These are phyloP conservation scores for Myrmecophaga tridactyla DNA, from an alignment of 2,113 vertebrate species.

Conservation along the genomic window DNA sequence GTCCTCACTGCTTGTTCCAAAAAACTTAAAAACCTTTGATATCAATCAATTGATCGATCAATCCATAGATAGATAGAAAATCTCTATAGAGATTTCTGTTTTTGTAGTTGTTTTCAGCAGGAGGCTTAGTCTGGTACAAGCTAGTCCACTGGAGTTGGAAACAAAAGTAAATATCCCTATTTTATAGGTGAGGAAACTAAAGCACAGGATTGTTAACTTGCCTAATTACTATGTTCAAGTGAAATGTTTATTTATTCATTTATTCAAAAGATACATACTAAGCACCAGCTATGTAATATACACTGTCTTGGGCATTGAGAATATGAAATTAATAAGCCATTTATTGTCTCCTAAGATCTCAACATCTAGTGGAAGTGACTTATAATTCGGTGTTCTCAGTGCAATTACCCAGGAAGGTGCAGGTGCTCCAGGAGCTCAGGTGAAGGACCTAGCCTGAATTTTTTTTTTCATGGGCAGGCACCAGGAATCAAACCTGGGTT, in stretches of 20 bases:
- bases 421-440: background rate
- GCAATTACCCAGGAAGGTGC: background rate
- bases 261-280: background rate
- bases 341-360: background rate
- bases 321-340: background rate
- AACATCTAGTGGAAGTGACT: background rate
- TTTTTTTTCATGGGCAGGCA: too few species aligned
- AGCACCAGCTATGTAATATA: background rate
- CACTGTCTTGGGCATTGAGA: background rate
- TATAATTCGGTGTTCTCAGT: background rate
- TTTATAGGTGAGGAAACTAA: background rate
- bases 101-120: background rate
- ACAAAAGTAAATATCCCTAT: background rate
- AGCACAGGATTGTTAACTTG: background rate
- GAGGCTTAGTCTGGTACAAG: background rate
- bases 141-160: background rate
- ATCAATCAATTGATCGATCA: too few species aligned
- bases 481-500: too few species aligned
- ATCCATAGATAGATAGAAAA: too few species aligned
- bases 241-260: background rate
- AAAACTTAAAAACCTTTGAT: background rate
- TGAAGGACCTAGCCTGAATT: background rate
- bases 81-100: background rate
- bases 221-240: background rate
- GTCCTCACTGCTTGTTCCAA: background rate